Percentiles rank a stretch among this genome's conserved stretches.
Conservation (phyloP, 2,888 invertebrate species). For the Quadroppia sp. region DNA sequence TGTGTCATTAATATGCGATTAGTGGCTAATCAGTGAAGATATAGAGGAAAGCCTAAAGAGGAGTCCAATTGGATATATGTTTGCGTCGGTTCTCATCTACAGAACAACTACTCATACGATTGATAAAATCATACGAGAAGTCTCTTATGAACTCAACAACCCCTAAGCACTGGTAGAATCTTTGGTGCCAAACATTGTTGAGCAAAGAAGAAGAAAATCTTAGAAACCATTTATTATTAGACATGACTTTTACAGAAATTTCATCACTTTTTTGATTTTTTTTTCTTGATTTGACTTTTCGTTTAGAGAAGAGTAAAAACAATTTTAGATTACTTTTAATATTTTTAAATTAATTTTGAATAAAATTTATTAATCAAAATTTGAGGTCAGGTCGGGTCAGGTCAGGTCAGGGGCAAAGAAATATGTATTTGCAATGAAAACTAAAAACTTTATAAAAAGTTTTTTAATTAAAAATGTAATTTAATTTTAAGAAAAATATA, state of each 20-base stretch:
- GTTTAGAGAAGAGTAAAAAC: not conserved
- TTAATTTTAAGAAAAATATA: no score
- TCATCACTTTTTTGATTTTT: not conserved
- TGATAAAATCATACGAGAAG: not conserved
- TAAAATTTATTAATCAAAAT: no score
- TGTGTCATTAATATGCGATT: not conserved
- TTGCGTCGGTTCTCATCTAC: no score
- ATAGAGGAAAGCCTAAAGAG: not conserved
- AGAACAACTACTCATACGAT: not conserved
- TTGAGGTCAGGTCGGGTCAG: no score
- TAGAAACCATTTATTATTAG: not conserved
- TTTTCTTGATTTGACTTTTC: not conserved
- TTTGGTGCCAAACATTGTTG: not conserved
- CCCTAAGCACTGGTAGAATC: not conserved
- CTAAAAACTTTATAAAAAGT: no score
- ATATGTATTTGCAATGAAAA: no score
- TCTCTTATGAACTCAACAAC: conserved; percentile 1
- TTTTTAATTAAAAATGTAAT: no score
- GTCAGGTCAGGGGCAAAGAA: no score
- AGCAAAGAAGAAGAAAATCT: no score
- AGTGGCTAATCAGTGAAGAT: not conserved
- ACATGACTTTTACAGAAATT: not conserved
- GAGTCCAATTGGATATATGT: no score
- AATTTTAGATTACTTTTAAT: no score
- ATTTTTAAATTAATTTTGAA: no score